Base-by-base conservation (phyloP, 1,140 invertebrate genomes). In the Cydia pomonella region DNA sequence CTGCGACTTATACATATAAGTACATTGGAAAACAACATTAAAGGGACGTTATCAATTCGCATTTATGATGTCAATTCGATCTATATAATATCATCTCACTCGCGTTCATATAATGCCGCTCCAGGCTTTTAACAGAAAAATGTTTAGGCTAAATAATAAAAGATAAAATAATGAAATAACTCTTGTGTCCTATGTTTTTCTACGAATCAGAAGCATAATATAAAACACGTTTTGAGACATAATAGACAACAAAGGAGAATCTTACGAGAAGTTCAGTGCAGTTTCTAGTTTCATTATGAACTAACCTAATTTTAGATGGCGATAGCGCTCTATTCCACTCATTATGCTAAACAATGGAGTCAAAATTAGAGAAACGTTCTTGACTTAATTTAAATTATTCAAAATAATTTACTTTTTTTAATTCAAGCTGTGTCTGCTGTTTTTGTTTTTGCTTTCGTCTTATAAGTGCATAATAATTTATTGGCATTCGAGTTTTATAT, bases 241-340 rank as follows among this genome's bases (percentile, higher is more conserved):
- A 59, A 18, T 59, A 59, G n/a, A 59, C n/a, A 9, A 59, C 50
- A 59, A 59, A 21, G 50, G 50, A 50, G n/a, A 5, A 21, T 21
- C 50, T 59, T 9, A 21, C 50, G 50, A 59, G 50, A 59, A 59
- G 23, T 59, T 59, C n/a, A 59, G n/a, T 59, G 50, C 50, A 59
- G 50, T 21, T 59, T 18, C 50, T 59, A 59, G 50, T 59, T 59
- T 59, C 50, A 59, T 59, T 59, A 59, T 59, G 50, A 18, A 59
- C 50, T 59, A 59, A 59, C 50, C 50, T 59, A 59, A 59, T 59
- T 23, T 50, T 0, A 59, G n/a, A 59, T 2, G 50, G n/a, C n/a
- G n/a, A n/a, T 29, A 5, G 29, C 50, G 50, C 50, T 59, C 50
- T 21, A 23, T 59, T 21, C n/a, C 23, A 59, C 6, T 59, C 7